Evolutionary conservation across 2,888 invertebrate species (phyloP).

Genomic region (Sphaerophoria rueppellii): DNA sequence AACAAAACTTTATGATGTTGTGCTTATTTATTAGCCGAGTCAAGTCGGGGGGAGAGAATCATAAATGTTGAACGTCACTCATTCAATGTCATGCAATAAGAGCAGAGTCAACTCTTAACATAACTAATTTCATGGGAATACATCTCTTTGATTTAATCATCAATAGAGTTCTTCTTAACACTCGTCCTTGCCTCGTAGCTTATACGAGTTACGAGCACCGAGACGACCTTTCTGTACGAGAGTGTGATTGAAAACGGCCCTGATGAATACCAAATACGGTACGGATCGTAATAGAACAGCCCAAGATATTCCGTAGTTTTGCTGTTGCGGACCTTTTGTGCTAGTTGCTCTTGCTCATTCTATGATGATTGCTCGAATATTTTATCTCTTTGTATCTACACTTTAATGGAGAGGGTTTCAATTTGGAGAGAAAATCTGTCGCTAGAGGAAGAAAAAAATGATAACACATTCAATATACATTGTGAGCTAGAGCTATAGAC

Average conservation of each 20-base stretch:
- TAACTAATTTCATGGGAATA: constrained; percentile 1
- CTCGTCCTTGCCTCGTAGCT: background rate
- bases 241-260: too few relatives aligned
- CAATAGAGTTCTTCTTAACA: background rate
- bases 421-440: background rate
- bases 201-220: too few relatives aligned
- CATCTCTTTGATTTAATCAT: constrained; percentile 1
- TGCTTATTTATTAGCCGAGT: background rate
- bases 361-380: background rate
- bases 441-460: background rate
- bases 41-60: background rate
- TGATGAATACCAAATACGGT: too few relatives aligned
- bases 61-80: background rate
- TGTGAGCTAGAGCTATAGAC: background rate
- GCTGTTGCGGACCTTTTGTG: background rate
- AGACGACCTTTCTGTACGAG: background rate
- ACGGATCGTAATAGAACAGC: background rate
- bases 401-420: background rate
- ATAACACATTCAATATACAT: background rate
- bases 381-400: background rate
- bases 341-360: background rate
- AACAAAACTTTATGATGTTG: background rate
- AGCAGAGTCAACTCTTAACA: background rate
- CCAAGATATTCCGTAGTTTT: background rate
- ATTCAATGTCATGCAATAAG: background rate